Percentiles rank a stretch among this genome's conserved stretches.
These are phyloP conservation scores for Merops nubicus DNA, from an alignment of 2,113 vertebrate genomes.

Conservation along the genomic window DNA sequence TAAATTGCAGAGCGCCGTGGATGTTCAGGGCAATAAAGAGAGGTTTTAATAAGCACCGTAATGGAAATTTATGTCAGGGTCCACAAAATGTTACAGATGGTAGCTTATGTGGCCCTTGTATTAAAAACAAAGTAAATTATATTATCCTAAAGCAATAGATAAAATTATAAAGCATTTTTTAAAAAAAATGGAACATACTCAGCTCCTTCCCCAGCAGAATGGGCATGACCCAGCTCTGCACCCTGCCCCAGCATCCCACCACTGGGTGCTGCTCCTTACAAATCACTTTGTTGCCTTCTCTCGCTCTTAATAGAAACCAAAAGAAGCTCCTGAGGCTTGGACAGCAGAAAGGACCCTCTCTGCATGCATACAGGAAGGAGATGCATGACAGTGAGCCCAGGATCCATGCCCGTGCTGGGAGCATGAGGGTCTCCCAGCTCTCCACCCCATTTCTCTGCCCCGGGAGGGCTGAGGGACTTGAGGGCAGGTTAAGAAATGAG, in stretches of 20 bases:
- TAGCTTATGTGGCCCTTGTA: constrained; percentile 20
- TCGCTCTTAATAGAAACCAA: constrained; percentile 52
- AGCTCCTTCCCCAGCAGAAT: not conserved
- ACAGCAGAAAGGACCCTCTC: not conserved
- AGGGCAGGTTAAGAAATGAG: not conserved
- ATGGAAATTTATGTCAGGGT: constrained; percentile 61
- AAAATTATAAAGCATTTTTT: constrained; percentile 28
- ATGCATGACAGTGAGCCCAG: not conserved
- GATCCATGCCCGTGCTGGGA: accelerated
- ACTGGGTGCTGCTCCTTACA: constrained; percentile 40
- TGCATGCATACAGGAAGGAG: not conserved
- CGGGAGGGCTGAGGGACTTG: not conserved
- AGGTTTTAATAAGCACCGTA: constrained; percentile 45
- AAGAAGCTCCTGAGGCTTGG: not conserved
- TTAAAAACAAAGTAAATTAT: constrained; percentile 54
- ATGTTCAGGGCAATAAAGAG: constrained; percentile 47
- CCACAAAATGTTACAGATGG: constrained; percentile 55
- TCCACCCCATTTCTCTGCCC: not conserved
- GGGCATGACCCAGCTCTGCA: not conserved
- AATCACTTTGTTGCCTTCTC: constrained; percentile 41
- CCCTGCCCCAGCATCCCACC: constrained; percentile 3
- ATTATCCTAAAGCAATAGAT: constrained; percentile 30
- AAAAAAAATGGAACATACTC: not conserved
- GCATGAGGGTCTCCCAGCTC: not conserved
- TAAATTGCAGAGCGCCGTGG: not conserved